Percentiles rank a stretch among this genome's conserved stretches.
phyloP scores from a whole-genome alignment of 2,113 vertebrate genomes.

The Cairina moschata region DNA sequence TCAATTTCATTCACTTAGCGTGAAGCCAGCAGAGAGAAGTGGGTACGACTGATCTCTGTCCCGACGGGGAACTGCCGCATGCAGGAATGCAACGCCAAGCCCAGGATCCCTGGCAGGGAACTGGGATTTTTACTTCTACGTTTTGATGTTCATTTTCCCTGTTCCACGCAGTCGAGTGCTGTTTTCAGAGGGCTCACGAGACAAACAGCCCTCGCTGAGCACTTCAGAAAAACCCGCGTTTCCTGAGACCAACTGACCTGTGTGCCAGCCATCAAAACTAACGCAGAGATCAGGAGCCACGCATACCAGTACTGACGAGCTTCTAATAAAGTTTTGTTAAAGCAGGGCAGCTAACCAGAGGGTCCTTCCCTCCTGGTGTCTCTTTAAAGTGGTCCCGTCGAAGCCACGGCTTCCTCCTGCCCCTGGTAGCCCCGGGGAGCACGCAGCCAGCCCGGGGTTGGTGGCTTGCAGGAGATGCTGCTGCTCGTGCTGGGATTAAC shows the following conservation, averaged over 20 bases:
- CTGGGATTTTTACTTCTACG: not conserved
- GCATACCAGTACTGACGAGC: not conserved
- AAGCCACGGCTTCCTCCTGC: not conserved
- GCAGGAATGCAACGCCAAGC: not conserved
- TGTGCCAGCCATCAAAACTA: not conserved
- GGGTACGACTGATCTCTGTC: not conserved
- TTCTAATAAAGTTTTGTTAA: not conserved
- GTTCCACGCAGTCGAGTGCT: not conserved
- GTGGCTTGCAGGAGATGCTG: not conserved
- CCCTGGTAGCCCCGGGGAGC: not conserved
- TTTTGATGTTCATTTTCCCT: not conserved
- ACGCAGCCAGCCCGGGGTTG: not conserved
- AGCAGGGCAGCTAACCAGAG: not conserved
- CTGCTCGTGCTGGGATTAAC: not conserved
- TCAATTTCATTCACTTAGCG: not conserved
- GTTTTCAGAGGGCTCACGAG: not conserved
- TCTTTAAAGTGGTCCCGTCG: not conserved
- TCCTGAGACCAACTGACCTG: not conserved
- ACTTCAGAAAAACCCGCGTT: not conserved
- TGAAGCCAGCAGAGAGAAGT: not conserved
- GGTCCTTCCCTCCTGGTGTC: not conserved
- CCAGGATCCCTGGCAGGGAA: not conserved
- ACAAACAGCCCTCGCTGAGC: accelerated
- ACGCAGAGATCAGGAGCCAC: not conserved
- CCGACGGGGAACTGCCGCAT: not conserved